Conservation (phyloP, 2,888 invertebrate genomes). For the Peribatodes rhomboidaria region DNA sequence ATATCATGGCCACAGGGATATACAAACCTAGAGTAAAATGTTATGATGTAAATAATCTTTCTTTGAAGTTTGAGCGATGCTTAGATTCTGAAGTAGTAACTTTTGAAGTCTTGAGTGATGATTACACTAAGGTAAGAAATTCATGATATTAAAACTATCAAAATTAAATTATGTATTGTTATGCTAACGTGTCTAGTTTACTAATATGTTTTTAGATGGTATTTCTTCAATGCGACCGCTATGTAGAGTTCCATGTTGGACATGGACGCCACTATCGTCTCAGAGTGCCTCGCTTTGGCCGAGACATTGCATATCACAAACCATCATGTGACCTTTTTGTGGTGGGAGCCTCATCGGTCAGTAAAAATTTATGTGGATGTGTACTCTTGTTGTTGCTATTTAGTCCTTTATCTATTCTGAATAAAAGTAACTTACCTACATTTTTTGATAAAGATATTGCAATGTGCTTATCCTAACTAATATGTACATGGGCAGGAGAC, state of each 20-base stretch:
- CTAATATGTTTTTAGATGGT: conserved; percentile 89
- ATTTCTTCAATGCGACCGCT: conserved; percentile 93
- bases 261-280: conserved; percentile 96
- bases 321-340: conserved; percentile 97
- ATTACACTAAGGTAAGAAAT: conserved; percentile 95
- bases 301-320: conserved; percentile 96
- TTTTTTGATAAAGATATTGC: no score
- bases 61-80: conserved; percentile 99
- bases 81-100: conserved; percentile 98
- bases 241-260: conserved; percentile 97
- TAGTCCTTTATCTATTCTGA: neutral
- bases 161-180: neutral
- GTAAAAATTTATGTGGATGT: conserved; percentile 43
- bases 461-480: no score
- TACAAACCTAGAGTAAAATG: conserved; percentile 99
- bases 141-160: neutral
- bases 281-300: conserved; percentile 97
- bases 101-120: conserved; percentile 96
- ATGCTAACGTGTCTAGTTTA: neutral
- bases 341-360: conserved; percentile 94
- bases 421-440: neutral
- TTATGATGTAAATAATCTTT: conserved; percentile 98
- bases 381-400: neutral
- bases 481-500: no score
- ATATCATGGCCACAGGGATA: conserved; percentile 96